These are phyloP conservation scores for Chalcis sispes DNA, from an alignment of 2,888 invertebrate species.

Conservation along the genomic window DNA sequence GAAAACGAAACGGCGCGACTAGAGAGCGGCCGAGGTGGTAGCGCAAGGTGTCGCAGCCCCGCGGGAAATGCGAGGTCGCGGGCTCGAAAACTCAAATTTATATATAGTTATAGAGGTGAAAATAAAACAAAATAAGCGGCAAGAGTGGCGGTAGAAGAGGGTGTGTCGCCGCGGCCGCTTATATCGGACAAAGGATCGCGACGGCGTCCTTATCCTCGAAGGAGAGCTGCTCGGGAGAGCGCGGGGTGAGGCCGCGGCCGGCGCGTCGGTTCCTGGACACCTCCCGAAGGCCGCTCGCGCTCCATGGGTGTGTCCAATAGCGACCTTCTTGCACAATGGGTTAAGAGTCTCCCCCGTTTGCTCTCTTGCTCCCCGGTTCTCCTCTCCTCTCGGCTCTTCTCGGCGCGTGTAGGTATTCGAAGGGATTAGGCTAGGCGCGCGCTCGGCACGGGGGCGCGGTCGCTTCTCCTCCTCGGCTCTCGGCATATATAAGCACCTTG, in stretches of 20 bases:
- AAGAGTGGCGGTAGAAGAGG: neutral
- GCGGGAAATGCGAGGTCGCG: conserved; percentile 38
- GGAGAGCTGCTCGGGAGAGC: conserved; percentile 8
- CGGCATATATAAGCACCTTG: conserved; percentile 56
- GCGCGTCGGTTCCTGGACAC: conserved; percentile 13
- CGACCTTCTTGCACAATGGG: conserved; percentile 74
- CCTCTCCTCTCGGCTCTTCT: conserved; percentile 12
- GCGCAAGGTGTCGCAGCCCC: conserved; percentile 38
- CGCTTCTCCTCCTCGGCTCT: neutral
- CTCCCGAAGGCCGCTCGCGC: neutral
- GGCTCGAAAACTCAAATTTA: conserved; percentile 9
- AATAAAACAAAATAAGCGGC: conserved; percentile 3
- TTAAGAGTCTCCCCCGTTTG: conserved; percentile 56
- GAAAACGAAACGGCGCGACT: neutral
- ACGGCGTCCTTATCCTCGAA: neutral
- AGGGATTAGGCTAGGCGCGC: conserved; percentile 53
- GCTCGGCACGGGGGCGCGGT: conserved; percentile 72
- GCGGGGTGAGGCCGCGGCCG: conserved; percentile 31
- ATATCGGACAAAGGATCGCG: conserved; percentile 31
- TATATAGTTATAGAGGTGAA: conserved; percentile 14
- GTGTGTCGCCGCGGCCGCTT: conserved; percentile 33
- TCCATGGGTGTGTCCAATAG: conserved; percentile 58
- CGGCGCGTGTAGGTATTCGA: conserved; percentile 67
- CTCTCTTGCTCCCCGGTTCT: conserved; percentile 1
- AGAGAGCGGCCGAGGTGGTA: neutral